Evolutionary conservation across 1,140 invertebrate genomes (phyloP), one percentile per base, ranked within the genome.

Genomic region (Sminthurinus signatus): DNA sequence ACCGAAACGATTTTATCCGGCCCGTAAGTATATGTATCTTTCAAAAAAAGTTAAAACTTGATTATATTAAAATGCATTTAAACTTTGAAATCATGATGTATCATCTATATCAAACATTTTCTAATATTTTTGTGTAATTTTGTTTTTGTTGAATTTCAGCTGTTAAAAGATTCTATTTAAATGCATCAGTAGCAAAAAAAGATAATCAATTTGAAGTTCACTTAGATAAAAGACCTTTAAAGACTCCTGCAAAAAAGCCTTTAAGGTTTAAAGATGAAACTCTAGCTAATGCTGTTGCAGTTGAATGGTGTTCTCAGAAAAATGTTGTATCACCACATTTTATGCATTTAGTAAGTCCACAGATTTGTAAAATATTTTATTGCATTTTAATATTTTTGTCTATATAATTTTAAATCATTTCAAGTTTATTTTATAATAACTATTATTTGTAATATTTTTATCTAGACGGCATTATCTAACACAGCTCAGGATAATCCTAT

Each of bases 401-500:
- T 28, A 15, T 14, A 48, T 56, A 32, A 50, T n/a, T n/a, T n/a
- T n/a, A n/a, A n/a, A n/a, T n/a, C n/a, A n/a, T n/a, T n/a, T n/a
- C n/a, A n/a, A n/a, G n/a, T n/a, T n/a, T n/a, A n/a, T n/a, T n/a
- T n/a, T n/a, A n/a, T n/a, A n/a, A n/a, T n/a, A n/a, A n/a, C n/a
- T n/a, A n/a, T n/a, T n/a, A n/a, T n/a, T n/a, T n/a, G n/a, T n/a
- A n/a, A n/a, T n/a, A n/a, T n/a, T 56, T 31, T 71, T 69, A 64
- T 73, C 70, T 76, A 93, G 85, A 95, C 88, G 23, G 84, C 87
- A n/a, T 78, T 98, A 8, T 89, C 88, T 73, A 94, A 91, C 73
- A 96, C 91, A 36, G 84, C 86, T 62, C 76, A 93, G 51, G 95
- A 98, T 75, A 97, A 97, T 80, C 93, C 93, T 19, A 86, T 87